Conservation (phyloP, 2,888 invertebrate species). For the Lepetodrilus schrolli region DNA sequence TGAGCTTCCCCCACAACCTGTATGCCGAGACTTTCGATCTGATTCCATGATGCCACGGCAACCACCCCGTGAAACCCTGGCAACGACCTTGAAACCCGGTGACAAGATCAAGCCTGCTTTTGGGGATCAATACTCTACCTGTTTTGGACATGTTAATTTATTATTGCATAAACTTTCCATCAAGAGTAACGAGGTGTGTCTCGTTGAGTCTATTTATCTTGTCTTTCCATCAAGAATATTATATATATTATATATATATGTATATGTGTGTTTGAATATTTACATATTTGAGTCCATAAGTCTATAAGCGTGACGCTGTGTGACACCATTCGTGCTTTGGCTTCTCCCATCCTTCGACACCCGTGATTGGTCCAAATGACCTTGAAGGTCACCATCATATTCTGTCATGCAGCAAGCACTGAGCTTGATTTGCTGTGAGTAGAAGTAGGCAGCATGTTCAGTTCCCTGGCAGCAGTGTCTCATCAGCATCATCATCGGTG, state of each 20-base stretch:
- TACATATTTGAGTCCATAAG: background rate
- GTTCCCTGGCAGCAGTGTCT: constrained; percentile 26
- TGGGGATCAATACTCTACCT: constrained; percentile 2
- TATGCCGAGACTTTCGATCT: constrained; percentile 73
- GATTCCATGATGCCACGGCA: constrained; percentile 48
- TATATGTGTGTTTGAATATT: too few species aligned
- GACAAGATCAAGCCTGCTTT: constrained; percentile 10
- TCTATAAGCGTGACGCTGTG: background rate
- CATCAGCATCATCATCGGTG: background rate
- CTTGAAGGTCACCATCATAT: constrained; percentile 1
- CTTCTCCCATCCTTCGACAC: background rate
- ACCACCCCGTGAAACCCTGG: constrained; percentile 49
- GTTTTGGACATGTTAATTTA: too few species aligned
- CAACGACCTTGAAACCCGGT: constrained; percentile 21
- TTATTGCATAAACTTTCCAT: constrained; percentile 25
- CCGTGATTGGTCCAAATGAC: background rate
- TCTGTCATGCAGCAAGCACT: constrained; percentile 1
- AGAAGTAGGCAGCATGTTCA: constrained; percentile 21
- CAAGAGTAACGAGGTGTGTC: background rate
- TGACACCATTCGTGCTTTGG: constrained; percentile 24
- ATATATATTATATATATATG: constrained; percentile 17
- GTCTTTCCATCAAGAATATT: constrained; percentile 22
- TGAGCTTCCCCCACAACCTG: constrained; percentile 70
- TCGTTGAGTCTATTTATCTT: constrained; percentile 19
- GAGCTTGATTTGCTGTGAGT: constrained; percentile 20